Evolutionary conservation across 2,888 invertebrate genomes (phyloP), one percentile per base, ranked within the genome.

Genomic region (Argyresthia goedartella): DNA sequence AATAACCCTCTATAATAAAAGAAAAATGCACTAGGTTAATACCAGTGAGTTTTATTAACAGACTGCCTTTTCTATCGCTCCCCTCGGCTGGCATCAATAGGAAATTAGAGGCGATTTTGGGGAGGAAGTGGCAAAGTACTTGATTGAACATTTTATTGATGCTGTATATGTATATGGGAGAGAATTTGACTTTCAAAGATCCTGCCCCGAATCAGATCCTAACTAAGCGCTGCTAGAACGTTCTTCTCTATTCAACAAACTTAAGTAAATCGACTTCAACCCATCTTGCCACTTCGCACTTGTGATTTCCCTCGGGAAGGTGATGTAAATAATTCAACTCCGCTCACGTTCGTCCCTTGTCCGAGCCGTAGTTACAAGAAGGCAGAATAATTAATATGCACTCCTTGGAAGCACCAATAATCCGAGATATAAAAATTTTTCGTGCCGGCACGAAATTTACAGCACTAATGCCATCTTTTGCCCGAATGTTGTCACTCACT

Each of bases 271-370:
- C 44, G 50, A n/a, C 39, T 59, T 66, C 65, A 62, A 64, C 60
- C 36, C 48, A 48, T 36, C 36, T 48, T 66, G 69, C 44, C 58
- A 64, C 60, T 70, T 66, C 66, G 69, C 71, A 75, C 73, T 76
- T 65, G 74, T 84, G 82, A 85, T 85, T 85, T 85, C 85, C 84
- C 82, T 56, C 54, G 73, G 67, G 84, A 56, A 56, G 60, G 63
- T 70, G 70, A 68, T 66, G 75, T 84, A 73, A 81, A 80, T 82
- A 81, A 84, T 84, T 82, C 80, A 81, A 63, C 60, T 60, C 25
- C 3, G 25, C 25, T 25, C 25, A 25, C 25, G 25, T 25, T 25
- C 63, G 72, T 75, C 76, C 74, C 67, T 66, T 71, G 73, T 72
- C 69, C 73, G 64, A 68, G 69, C 64, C 75, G 77, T 71, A 71